Evolutionary conservation across 2,888 invertebrate species (phyloP), one percentile per base, ranked within the genome.

Genomic region (Calameuta filiformis): DNA sequence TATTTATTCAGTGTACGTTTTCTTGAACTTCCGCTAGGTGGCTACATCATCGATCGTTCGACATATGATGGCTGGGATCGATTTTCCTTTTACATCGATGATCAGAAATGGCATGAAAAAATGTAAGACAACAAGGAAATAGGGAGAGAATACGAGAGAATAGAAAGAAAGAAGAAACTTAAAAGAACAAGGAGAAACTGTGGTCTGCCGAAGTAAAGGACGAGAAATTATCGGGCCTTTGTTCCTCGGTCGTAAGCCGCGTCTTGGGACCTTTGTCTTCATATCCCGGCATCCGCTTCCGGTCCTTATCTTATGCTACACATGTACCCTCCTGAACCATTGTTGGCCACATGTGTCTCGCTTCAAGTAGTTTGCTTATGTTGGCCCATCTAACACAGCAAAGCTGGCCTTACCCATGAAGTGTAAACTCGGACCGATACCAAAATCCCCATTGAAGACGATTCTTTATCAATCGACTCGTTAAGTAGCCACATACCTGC

Each of bases 271-370:
- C 84, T 87, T 87, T 88, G 87, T 87, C 83, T 87, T 82, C 82
- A 77, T 77, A 79, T 81, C 79, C 81, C 68, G 79, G 82, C 88
- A 89, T 90, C 90, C 89, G 88, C 85, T 89, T 90, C 89, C 89
- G 89, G 88, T 84, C 81, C 85, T 89, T 89, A 88, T 89, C 88
- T 88, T 83, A 82, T 81, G 83, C 88, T 87, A 87, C 88, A 88
- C 83, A 83, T 87, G 85, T 82, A 81, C 83, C 76, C 76, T 71
- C 80, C 76, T 79, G 76, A 75, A 76, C 83, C 83, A 88, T 88
- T 88, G 88, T 87, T 85, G 86, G 83, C 85, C 87, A 87, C 88
- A 87, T 88, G 88, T 88, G 87, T 81, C 79, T 81, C 81, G 81
- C 81, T 81, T 82, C 83, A 76, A 82, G 82, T 81, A 83, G 86